Percentiles rank a stretch among this genome's conserved stretches.
Conservation (phyloP, 2,888 invertebrate genomes). For the Melanostoma mellinum region DNA sequence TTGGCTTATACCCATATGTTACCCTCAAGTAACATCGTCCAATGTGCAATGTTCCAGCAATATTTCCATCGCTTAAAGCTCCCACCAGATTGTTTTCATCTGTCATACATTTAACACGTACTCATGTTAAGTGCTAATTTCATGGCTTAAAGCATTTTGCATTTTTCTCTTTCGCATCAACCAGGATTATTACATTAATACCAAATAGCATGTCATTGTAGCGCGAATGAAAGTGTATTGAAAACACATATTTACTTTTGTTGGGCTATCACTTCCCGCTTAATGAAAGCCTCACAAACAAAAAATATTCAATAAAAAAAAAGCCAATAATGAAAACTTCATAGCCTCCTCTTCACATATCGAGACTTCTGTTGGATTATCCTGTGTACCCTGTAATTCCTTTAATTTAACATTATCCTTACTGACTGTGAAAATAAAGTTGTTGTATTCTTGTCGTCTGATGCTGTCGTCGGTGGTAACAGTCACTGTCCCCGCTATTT, state of each 20-base stretch:
- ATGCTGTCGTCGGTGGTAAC: conserved; percentile 4
- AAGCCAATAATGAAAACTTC: background rate
- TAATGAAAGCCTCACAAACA: conserved; percentile 12
- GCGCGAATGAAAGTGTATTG: conserved; percentile 23
- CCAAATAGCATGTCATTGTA: conserved; percentile 35
- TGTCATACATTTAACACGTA: background rate
- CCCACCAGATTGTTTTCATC: too few relatives aligned
- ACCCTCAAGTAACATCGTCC: too few relatives aligned
- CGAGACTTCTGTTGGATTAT: conserved; percentile 26
- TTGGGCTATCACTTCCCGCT: background rate
- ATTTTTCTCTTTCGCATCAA: conserved; percentile 8
- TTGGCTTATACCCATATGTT: too few relatives aligned
- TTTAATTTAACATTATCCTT: conserved; percentile 66
- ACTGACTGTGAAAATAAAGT: conserved; percentile 41
- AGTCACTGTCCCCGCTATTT: conserved; percentile 57
- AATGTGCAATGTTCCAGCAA: too few relatives aligned
- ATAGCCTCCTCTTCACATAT: conserved; percentile 13
- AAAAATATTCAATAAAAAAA: conserved; percentile 23
- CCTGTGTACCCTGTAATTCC: conserved; percentile 54
- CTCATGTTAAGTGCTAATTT: conserved; percentile 19
- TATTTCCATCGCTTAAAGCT: too few relatives aligned
- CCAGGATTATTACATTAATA: conserved; percentile 36
- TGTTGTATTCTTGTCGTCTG: conserved; percentile 26
- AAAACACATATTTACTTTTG: conserved; percentile 5
- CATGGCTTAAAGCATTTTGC: background rate